phyloP scores from a whole-genome alignment of 2,797 vertebrate species.

The Lycodopsis pacificus region DNA sequence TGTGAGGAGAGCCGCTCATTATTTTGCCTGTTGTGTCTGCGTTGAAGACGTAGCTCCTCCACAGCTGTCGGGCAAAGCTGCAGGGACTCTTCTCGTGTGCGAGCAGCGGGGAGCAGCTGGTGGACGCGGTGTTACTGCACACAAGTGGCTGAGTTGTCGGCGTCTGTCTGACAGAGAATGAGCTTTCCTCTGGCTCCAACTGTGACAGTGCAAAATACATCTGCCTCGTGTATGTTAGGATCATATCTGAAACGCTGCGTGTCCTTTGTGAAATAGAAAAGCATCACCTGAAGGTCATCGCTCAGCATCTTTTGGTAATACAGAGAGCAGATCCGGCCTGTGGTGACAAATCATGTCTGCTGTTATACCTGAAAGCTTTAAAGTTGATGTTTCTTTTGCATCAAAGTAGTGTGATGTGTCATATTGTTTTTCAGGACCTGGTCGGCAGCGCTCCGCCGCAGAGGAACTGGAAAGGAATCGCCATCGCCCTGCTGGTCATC shows the following conservation, averaged over 20 bases:
- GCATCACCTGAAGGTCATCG: slow-evolving; percentile 18
- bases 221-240: slow-evolving; percentile 26
- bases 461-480: slow-evolving; percentile 99
- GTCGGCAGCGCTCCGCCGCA: slow-evolving; percentile 95
- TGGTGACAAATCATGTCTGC: slow-evolving; percentile 1
- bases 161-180: slow-evolving; percentile 55
- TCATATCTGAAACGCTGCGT: slow-evolving; percentile 12
- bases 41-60: slow-evolving; percentile 45
- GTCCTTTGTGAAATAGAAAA: slow-evolving; percentile 18
- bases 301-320: neutral
- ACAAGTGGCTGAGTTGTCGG: slow-evolving; percentile 50
- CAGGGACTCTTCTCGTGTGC: slow-evolving; percentile 48
- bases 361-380: neutral
- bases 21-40: slow-evolving; percentile 60
- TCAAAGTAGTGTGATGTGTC: slow-evolving; percentile 20
- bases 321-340: neutral
- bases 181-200: slow-evolving; percentile 45
- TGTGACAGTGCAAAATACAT: slow-evolving; percentile 45
- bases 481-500: slow-evolving; percentile 97
- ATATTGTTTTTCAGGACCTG: slow-evolving; percentile 88
- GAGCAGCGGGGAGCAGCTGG: slow-evolving; percentile 60
- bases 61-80: slow-evolving; percentile 66
- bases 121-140: slow-evolving; percentile 51
- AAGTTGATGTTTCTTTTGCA: neutral
- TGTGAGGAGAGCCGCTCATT: slow-evolving; percentile 63